Conservation (phyloP, 2,888 invertebrate genomes). For the Agriopis aurantiaria region DNA sequence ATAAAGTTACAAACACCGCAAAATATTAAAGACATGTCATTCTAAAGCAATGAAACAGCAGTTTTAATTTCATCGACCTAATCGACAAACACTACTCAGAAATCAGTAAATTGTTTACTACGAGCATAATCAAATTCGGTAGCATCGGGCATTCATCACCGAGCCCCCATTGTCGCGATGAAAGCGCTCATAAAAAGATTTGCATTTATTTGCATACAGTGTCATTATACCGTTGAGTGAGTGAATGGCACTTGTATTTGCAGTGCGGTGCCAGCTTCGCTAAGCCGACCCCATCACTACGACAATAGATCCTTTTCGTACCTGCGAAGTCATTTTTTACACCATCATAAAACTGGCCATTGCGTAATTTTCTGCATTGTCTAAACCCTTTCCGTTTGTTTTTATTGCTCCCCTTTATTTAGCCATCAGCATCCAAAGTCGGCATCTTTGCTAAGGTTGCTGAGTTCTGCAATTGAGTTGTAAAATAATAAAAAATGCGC, state of each 20-base stretch:
- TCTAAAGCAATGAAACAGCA: slow-evolving; percentile 22
- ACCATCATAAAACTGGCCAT: slow-evolving; percentile 74
- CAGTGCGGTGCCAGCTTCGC: slow-evolving; percentile 46
- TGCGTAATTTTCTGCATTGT: slow-evolving; percentile 85
- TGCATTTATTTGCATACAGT: slow-evolving; percentile 80
- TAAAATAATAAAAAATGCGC: slow-evolving; percentile 84
- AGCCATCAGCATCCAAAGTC: slow-evolving; percentile 61
- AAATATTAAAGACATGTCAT: slow-evolving; percentile 4
- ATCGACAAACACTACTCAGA: slow-evolving; percentile 28
- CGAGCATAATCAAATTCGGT: slow-evolving; percentile 70
- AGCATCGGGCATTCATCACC: slow-evolving; percentile 60
- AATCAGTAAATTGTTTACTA: slow-evolving; percentile 66
- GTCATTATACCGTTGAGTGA: slow-evolving; percentile 63
- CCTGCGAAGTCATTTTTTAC: slow-evolving; percentile 79
- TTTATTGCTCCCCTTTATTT: slow-evolving; percentile 80
- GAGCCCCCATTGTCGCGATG: slow-evolving; percentile 59
- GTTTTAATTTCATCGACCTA: slow-evolving; percentile 24
- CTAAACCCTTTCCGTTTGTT: slow-evolving; percentile 85
- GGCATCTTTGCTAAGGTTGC: slow-evolving; percentile 82
- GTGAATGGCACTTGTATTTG: slow-evolving; percentile 71
- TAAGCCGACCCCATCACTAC: slow-evolving; percentile 49
- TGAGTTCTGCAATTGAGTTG: slow-evolving; percentile 76
- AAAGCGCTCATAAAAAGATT: slow-evolving; percentile 69
- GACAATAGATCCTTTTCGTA: slow-evolving; percentile 72
- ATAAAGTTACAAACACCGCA: slow-evolving; percentile 8